These are phyloP conservation scores for Calcarius lapponicus DNA, from an alignment of 2,797 vertebrate species.

Conservation along the genomic window DNA sequence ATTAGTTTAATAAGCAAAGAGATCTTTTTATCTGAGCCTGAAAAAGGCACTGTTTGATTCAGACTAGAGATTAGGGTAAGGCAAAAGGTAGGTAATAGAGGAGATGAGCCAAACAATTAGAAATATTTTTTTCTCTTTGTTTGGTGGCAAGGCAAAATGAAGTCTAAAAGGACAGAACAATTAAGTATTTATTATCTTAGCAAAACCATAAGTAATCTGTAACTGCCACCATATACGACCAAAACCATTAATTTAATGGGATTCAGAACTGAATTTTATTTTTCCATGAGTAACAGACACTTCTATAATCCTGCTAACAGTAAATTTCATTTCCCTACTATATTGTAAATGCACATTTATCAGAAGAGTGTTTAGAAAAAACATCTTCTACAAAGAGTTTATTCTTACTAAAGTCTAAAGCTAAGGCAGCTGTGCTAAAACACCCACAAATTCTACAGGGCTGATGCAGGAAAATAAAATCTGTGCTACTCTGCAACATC, in stretches of 20 bases:
- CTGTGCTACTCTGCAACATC: background rate
- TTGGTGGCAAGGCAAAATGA: background rate
- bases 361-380: background rate
- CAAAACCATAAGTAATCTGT: background rate
- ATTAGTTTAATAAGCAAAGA: background rate
- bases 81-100: background rate
- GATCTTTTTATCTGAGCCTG: background rate
- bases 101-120: background rate
- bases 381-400: background rate
- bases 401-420: background rate
- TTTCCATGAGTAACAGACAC: background rate
- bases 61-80: background rate
- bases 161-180: background rate
- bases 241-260: background rate
- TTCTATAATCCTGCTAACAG: background rate
- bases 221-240: background rate
- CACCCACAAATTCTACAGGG: background rate
- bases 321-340: background rate
- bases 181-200: background rate
- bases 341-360: background rate
- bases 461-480: background rate
- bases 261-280: background rate
- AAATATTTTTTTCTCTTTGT: background rate
- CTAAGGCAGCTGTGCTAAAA: background rate
- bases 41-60: background rate